These are phyloP conservation scores for Parnassius orleans DNA, from an alignment of 2,888 invertebrate genomes.

Conservation along the genomic window DNA sequence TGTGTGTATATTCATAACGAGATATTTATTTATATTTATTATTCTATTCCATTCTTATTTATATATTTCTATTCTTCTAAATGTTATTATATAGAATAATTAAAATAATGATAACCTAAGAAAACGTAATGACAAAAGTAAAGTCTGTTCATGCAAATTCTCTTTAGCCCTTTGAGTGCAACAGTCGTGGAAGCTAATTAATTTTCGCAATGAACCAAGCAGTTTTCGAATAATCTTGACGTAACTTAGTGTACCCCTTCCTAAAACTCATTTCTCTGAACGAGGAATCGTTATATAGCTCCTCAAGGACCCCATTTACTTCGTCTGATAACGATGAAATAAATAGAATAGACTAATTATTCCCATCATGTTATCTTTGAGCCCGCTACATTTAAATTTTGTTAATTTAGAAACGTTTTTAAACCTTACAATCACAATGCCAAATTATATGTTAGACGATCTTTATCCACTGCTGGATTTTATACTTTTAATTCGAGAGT, in stretches of 20 bases:
- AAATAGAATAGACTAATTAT: constrained; percentile 25
- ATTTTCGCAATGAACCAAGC: constrained; percentile 20
- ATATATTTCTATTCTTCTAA: too few relatives aligned
- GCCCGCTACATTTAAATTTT: constrained; percentile 16
- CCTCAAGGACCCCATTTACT: constrained; percentile 21
- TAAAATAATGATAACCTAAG: too few relatives aligned
- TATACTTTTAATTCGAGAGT: too few relatives aligned
- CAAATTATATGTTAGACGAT: constrained; percentile 15
- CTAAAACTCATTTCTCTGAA: constrained; percentile 22
- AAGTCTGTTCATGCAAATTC: background rate
- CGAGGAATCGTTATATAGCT: constrained; percentile 19
- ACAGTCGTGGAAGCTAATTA: constrained; percentile 21
- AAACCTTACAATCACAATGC: constrained; percentile 39
- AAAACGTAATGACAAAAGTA: background rate
- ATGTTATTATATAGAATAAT: too few relatives aligned
- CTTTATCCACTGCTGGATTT: too few relatives aligned
- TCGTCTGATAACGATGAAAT: constrained; percentile 23
- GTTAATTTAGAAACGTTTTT: constrained; percentile 10
- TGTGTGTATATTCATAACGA: too few relatives aligned
- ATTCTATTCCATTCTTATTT: too few relatives aligned
- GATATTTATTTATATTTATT: too few relatives aligned
- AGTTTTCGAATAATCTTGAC: constrained; percentile 24
- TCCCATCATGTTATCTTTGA: constrained; percentile 16
- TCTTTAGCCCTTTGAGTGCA: background rate
- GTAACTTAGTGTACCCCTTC: constrained; percentile 22